Percentiles rank a stretch among this genome's conserved stretches.
phyloP scores from a whole-genome alignment of 2,113 vertebrate genomes.

The Ceyx margarethae region DNA sequence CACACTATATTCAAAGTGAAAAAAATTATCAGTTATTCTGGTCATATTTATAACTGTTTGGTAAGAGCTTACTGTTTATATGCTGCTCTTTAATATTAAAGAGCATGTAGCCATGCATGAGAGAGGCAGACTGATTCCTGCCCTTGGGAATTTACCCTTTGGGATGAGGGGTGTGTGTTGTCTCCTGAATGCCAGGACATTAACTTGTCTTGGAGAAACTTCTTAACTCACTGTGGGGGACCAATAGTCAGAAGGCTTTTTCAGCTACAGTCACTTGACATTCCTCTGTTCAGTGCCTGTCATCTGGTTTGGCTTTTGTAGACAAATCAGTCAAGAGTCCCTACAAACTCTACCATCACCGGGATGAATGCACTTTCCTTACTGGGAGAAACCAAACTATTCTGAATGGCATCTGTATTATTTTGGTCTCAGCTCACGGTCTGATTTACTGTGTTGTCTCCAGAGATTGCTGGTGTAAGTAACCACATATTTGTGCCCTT shows the following conservation, averaged over 20 bases:
- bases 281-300: not conserved
- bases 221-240: not conserved
- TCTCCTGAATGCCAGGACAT: not conserved
- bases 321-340: not conserved
- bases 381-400: not conserved
- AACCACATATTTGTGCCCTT: not conserved
- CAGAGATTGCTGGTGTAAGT: not conserved
- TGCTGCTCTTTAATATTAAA: not conserved
- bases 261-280: not conserved
- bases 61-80: not conserved
- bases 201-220: not conserved
- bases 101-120: not conserved
- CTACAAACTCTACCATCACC: not conserved
- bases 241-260: not conserved
- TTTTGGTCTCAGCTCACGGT: not conserved
- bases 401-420: not conserved
- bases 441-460: not conserved
- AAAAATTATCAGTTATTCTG: not conserved
- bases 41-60: not conserved
- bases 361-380: not conserved
- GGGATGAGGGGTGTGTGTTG: fast-evolving
- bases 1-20: not conserved
- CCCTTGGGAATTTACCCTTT: not conserved
- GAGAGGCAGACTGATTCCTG: not conserved
- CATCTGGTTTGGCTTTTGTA: not conserved